Conservation (phyloP, 2,797 vertebrate species). For the Falco columbarius region DNA sequence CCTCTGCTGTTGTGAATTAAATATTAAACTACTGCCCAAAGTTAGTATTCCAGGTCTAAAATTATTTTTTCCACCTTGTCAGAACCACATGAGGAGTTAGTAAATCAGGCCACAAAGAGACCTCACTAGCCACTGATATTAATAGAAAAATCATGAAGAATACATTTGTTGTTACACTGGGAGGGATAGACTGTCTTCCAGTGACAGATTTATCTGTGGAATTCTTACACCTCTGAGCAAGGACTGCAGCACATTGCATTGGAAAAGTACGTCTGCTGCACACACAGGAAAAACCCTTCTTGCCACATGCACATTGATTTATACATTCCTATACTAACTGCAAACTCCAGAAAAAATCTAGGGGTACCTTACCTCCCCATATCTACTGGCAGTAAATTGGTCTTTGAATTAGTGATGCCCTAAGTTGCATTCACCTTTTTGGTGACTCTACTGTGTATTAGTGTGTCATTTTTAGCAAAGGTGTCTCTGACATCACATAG, state of each 20-base stretch:
- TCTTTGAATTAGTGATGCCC: not conserved
- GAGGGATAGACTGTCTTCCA: not conserved
- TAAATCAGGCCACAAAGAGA: not conserved
- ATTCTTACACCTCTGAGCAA: not conserved
- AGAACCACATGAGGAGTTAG: not conserved
- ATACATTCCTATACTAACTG: not conserved
- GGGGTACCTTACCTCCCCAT: not conserved
- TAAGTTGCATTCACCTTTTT: not conserved
- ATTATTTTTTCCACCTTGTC: not conserved
- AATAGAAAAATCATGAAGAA: not conserved
- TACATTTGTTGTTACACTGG: not conserved
- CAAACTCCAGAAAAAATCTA: not conserved
- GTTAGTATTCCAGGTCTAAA: not conserved
- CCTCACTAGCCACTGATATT: not conserved
- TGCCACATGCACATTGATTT: not conserved
- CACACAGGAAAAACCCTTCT: not conserved
- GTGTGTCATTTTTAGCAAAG: not conserved
- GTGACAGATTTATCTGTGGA: not conserved
- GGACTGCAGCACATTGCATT: not conserved
- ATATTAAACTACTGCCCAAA: not conserved
- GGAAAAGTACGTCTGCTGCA: accelerated
- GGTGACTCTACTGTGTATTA: not conserved
- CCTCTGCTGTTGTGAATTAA: not conserved
- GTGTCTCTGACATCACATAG: not conserved
- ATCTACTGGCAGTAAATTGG: not conserved